Conservation (phyloP, 1,140 invertebrate species). For the Pseudachorutes palmiensis region DNA sequence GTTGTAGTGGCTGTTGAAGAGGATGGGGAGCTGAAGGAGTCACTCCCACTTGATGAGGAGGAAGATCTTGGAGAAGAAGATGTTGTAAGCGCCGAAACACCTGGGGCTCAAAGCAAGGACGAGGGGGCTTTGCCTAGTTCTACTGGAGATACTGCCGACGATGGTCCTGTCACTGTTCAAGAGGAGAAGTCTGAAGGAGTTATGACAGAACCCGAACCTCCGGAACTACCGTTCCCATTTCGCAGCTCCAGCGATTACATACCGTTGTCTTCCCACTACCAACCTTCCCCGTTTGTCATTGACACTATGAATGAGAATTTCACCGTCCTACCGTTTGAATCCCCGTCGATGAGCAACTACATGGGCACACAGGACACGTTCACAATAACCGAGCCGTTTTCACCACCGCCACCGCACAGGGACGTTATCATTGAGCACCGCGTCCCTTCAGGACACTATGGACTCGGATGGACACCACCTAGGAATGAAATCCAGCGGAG, state of each 20-base stretch:
- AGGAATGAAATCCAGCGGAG: slow-evolving; percentile 9
- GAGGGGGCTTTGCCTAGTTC: too few species aligned
- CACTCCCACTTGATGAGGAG: neutral
- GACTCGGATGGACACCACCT: slow-evolving; percentile 15
- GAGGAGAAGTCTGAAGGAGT: too few species aligned
- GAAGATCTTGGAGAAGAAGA: slow-evolving; percentile 10
- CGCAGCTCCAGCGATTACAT: slow-evolving; percentile 30
- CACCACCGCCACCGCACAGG: slow-evolving; percentile 24
- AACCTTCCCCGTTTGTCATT: slow-evolving; percentile 24
- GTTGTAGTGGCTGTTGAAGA: neutral
- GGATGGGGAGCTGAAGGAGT: neutral
- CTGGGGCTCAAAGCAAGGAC: neutral
- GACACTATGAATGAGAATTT: slow-evolving; percentile 16
- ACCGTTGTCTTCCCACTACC: slow-evolving; percentile 20
- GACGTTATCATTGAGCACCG: slow-evolving; percentile 8
- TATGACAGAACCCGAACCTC: too few species aligned
- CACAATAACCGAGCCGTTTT: slow-evolving; percentile 28
- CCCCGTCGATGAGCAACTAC: slow-evolving; percentile 26
- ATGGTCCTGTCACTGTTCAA: too few species aligned
- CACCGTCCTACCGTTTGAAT: slow-evolving; percentile 27
- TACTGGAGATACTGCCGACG: too few species aligned
- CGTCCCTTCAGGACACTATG: slow-evolving; percentile 10
- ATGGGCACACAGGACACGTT: slow-evolving; percentile 10
- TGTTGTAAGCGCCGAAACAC: too few species aligned
- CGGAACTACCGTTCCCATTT: slow-evolving; percentile 13